Base-by-base conservation (phyloP, 1,140 invertebrate species). In the Lordiphosa stackelbergi region DNA sequence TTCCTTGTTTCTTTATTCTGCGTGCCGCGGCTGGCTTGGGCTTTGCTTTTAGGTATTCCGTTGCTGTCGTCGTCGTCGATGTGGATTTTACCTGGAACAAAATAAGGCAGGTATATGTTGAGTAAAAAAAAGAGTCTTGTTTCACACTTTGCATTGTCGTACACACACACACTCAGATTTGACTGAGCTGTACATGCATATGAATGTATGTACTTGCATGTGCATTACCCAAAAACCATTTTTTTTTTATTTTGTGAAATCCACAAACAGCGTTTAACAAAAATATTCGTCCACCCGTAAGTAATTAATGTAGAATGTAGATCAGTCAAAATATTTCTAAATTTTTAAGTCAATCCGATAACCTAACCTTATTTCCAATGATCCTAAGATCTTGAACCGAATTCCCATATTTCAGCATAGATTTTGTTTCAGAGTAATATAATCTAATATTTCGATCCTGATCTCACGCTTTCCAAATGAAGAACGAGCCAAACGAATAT, bases 1-100 rank as follows among this genome's bases (percentile, higher is more conserved):
- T 83, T 83, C 77, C 77, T 83, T 83, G 77, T 83, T 77, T 83
- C 77, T 83, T 83, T 83, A 83, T 84, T 84, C 77, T 83, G 66
- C 66, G 69, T 73, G 60, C 69, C 62, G 65, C 49, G 58, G 59
- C 53, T 59, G 69, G 51, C 53, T 54, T 34, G 40, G 40, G 57
- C 62, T 45, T 40, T 68, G 64, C 68, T 73, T 74, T 83, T 83
- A 72, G 77, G 77, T 81, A 81, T 81, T 81, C 77, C 66, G 71
- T 63, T 77, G 64, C 77, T 68, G 19, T 19, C 19, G 77, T 73
- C 70, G 66, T 66, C 70, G 75, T 68, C 75, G 68, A 71, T 81
- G 43, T 45, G 22, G 43, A 45, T 45, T 45, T 81, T 83, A 83
- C 77, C 77, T 83, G 77, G 77, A 83, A 83, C 83, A 69, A 83